Conservation (phyloP, 2,888 invertebrate genomes). For the Sipunculus nudus region DNA sequence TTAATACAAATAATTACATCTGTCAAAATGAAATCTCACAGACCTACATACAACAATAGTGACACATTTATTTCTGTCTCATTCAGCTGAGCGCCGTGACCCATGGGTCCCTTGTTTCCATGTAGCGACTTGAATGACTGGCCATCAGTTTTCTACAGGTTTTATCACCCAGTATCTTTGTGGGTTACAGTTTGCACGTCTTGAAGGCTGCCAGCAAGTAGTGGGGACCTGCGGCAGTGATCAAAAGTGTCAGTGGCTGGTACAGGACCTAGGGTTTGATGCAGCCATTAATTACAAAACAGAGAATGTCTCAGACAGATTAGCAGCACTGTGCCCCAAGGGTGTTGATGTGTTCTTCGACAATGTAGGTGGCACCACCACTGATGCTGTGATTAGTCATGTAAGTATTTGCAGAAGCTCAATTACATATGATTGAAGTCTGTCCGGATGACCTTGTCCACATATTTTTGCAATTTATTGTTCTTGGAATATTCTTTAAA, state of each 20-base stretch:
- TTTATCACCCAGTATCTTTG: too few species aligned
- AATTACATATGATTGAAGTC: neutral
- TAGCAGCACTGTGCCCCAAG: slow-evolving; percentile 55
- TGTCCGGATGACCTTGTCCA: neutral
- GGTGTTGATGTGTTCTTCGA: slow-evolving; percentile 67
- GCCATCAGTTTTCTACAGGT: too few species aligned
- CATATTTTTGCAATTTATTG: too few species aligned
- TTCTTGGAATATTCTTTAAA: too few species aligned
- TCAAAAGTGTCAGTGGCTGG: slow-evolving; percentile 60
- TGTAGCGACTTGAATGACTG: too few species aligned
- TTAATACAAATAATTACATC: too few species aligned
- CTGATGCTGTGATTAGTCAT: slow-evolving; percentile 62
- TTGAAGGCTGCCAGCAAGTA: slow-evolving; percentile 56
- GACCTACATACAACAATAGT: too few species aligned
- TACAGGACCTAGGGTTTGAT: slow-evolving; percentile 59
- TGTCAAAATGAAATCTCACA: too few species aligned
- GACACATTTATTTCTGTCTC: too few species aligned
- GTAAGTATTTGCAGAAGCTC: slow-evolving; percentile 36
- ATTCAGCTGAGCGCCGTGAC: too few species aligned
- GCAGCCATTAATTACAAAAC: slow-evolving; percentile 64
- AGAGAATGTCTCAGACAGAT: slow-evolving; percentile 49
- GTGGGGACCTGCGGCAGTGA: slow-evolving; percentile 66
- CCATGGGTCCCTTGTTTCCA: too few species aligned
- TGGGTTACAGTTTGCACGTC: slow-evolving; percentile 58
- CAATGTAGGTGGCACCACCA: slow-evolving; percentile 66